Evolutionary conservation across 2,888 invertebrate species (phyloP).

Genomic region (Eulithis prunata): DNA sequence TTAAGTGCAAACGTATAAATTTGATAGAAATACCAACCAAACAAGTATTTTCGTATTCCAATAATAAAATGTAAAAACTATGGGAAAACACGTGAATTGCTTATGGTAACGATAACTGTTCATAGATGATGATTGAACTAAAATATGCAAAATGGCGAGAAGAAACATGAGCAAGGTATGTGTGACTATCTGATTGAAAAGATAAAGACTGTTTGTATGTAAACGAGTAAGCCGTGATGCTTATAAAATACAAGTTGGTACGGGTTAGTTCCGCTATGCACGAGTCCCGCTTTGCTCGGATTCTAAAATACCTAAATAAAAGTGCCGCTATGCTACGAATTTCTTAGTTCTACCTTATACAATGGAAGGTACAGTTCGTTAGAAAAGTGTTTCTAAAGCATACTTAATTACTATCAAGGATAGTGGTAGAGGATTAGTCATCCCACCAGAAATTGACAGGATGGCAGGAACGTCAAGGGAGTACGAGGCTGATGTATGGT

Average conservation of each 20-base stretch:
- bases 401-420: too few species aligned
- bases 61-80: conserved; percentile 33
- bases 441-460: too few species aligned
- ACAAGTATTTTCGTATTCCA: conserved; percentile 14
- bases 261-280: too few species aligned
- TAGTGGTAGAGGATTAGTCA: too few species aligned
- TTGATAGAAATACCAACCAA: not conserved
- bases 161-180: conserved; percentile 25
- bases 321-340: too few species aligned
- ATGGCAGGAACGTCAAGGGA: too few species aligned
- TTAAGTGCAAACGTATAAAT: not conserved
- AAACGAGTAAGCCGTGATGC: conserved; percentile 3
- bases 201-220: conserved; percentile 21
- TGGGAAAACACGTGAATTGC: conserved; percentile 36
- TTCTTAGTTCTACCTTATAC: too few species aligned
- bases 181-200: conserved; percentile 25
- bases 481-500: too few species aligned
- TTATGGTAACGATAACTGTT: conserved; percentile 37
- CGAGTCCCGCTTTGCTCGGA: too few species aligned
- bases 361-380: too few species aligned
- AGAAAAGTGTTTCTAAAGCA: too few species aligned
- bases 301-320: too few species aligned
- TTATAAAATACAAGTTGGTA: not conserved
- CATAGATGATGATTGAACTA: conserved; percentile 30
- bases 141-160: conserved; percentile 34